Percentiles rank a stretch among this genome's conserved stretches.
Conservation (phyloP, 2,888 invertebrate species). For the Tigriopus californicus region DNA sequence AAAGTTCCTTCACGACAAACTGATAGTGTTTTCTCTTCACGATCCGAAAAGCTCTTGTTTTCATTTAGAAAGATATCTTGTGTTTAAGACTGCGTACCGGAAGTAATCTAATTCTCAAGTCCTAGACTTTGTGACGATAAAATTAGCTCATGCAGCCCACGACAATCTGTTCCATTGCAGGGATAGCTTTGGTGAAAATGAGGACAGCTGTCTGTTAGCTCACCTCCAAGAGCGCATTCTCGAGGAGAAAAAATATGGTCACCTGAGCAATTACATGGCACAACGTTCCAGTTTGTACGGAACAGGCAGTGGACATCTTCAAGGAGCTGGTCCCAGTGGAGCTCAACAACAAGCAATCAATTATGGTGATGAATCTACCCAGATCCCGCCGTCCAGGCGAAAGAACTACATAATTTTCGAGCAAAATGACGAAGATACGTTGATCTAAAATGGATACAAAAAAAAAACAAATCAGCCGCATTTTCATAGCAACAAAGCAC, state of each 20-base stretch:
- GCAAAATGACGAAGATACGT: slow-evolving; percentile 13
- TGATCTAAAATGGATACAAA: slow-evolving; percentile 1
- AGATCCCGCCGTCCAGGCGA: background rate
- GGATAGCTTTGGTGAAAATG: slow-evolving; percentile 16
- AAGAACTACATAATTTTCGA: slow-evolving; percentile 13
- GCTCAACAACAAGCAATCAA: background rate
- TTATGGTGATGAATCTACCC: background rate
- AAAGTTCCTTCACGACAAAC: too few relatives aligned
- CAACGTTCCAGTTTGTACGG: background rate
- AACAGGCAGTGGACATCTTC: background rate
- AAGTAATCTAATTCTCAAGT: too few relatives aligned
- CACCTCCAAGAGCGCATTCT: background rate
- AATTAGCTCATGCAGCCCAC: too few relatives aligned
- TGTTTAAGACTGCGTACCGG: too few relatives aligned
- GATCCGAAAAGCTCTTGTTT: too few relatives aligned
- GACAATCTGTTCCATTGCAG: background rate
- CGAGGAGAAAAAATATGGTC: background rate
- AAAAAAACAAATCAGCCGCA: too few relatives aligned
- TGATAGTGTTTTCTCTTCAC: too few relatives aligned
- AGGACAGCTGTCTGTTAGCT: slow-evolving; percentile 7
- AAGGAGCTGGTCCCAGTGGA: background rate
- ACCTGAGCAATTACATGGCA: background rate
- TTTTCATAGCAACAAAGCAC: too few relatives aligned
- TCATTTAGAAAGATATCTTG: too few relatives aligned
- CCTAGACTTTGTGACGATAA: too few relatives aligned